phyloP scores from a whole-genome alignment of 2,888 invertebrate species.

The Halocaridina rubra region DNA sequence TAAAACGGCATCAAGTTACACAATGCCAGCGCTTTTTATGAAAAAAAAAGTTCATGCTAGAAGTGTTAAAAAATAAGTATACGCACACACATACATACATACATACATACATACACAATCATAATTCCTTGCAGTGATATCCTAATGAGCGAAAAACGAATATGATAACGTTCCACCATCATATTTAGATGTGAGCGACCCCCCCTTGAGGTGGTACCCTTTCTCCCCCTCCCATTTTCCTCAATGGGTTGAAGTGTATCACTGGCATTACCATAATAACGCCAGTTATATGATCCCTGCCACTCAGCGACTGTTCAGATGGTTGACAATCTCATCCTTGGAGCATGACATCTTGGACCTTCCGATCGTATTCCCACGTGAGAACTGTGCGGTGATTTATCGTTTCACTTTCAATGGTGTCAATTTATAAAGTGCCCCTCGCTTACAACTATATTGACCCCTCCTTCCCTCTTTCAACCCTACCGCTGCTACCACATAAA shows the following conservation, averaged over 20 bases:
- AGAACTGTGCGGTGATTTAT: slow-evolving; percentile 5
- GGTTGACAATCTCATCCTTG: background rate
- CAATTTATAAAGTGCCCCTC: background rate
- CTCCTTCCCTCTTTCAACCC: too few species aligned
- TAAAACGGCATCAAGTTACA: too few species aligned
- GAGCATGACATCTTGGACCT: background rate
- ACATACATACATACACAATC: too few species aligned
- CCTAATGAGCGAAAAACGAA: too few species aligned
- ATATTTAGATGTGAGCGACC: too few species aligned
- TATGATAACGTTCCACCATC: too few species aligned
- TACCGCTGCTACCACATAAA: background rate
- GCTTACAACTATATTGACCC: background rate
- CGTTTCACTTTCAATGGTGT: background rate
- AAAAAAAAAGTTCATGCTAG: too few species aligned
- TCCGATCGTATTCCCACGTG: background rate
- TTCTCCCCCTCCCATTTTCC: background rate
- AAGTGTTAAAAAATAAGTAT: too few species aligned
- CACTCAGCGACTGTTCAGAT: background rate
- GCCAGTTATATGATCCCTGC: slow-evolving; percentile 3
- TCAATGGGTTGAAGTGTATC: slow-evolving; percentile 19
- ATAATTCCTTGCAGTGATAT: too few species aligned
- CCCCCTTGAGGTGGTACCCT: too few species aligned
- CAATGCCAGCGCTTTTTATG: too few species aligned
- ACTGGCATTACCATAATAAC: slow-evolving; percentile 26
- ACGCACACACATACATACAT: too few species aligned